Percentiles rank a stretch among this genome's conserved stretches.
Conservation (phyloP, 35 echinoderm and acorn worm genomes). For the Apostichopus californicus region DNA sequence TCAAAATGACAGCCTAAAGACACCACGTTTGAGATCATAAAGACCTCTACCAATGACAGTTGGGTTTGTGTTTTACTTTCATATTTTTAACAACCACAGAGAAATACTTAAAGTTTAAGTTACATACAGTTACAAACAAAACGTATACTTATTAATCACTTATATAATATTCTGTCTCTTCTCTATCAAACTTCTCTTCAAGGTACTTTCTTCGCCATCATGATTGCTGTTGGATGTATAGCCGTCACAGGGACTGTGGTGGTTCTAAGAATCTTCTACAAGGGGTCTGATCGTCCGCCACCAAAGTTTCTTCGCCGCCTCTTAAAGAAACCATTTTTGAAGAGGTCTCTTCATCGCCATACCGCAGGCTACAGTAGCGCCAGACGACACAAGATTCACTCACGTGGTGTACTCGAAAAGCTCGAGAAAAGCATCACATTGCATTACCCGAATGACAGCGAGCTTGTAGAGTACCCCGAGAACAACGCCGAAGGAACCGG, state of each 20-base stretch:
- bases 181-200: no score
- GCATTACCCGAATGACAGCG: neutral
- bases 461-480: neutral
- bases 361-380: conserved; percentile 6
- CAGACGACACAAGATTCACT: conserved; percentile 40
- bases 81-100: no score
- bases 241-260: conserved; percentile 47
- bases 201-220: conserved; percentile 51
- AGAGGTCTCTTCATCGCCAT: conserved; percentile 17
- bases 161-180: no score
- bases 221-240: conserved; percentile 44
- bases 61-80: no score
- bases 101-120: no score
- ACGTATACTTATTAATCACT: no score
- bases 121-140: no score
- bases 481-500: neutral
- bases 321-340: conserved; percentile 15
- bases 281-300: conserved; percentile 25
- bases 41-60: no score
- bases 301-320: conserved; percentile 12
- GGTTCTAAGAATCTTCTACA: conserved; percentile 49
- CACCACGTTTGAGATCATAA: no score
- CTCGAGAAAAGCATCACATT: neutral
- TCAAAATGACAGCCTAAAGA: no score
- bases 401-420: neutral